A percentile compares a stretch with the other conserved stretches of the same genome.
These are phyloP conservation scores for Trichoplax adhaerens DNA, from an alignment of 37 sponge, comb jelly and placozoan species.

Conservation along the genomic window DNA sequence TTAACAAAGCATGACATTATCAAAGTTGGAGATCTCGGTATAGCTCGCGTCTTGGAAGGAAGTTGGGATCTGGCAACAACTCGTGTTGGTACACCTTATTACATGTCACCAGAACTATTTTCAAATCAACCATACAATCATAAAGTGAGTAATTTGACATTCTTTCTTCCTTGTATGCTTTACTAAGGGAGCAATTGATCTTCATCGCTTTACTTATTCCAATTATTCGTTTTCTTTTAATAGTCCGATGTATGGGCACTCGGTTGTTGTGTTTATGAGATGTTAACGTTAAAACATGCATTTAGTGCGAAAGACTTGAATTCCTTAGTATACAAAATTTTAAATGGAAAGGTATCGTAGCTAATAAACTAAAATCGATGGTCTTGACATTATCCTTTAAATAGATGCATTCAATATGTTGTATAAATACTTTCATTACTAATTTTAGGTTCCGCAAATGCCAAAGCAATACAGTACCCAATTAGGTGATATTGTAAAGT, in stretches of 20 bases:
- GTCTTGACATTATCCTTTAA: background rate
- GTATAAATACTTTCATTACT: conserved; percentile 4
- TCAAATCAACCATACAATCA: conserved; percentile 70
- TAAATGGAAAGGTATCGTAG: conserved; percentile 46
- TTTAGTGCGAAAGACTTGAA: conserved; percentile 71
- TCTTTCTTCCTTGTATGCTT: background rate
- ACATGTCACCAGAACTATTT: conserved; percentile 97
- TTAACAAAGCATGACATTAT: conserved; percentile 70
- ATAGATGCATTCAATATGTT: background rate
- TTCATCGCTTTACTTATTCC: background rate
- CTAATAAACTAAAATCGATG: background rate
- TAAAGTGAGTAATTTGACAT: conserved; percentile 29
- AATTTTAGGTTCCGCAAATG: conserved; percentile 28
- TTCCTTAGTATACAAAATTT: conserved; percentile 59
- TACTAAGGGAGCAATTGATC: background rate
- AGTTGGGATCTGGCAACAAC: conserved; percentile 75
- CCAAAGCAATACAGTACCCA: conserved; percentile 51
- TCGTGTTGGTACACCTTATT: conserved; percentile 92
- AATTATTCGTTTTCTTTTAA: background rate
- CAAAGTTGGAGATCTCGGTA: conserved; percentile 93
- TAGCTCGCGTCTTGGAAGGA: conserved; percentile 85
- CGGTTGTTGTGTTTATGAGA: conserved; percentile 93
- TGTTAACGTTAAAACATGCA: conserved; percentile 78
- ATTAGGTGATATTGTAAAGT: conserved; percentile 29
- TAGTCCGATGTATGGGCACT: conserved; percentile 26